Evolutionary conservation across 1,140 invertebrate genomes (phyloP).

Genomic region (Drosophila arawakana): DNA sequence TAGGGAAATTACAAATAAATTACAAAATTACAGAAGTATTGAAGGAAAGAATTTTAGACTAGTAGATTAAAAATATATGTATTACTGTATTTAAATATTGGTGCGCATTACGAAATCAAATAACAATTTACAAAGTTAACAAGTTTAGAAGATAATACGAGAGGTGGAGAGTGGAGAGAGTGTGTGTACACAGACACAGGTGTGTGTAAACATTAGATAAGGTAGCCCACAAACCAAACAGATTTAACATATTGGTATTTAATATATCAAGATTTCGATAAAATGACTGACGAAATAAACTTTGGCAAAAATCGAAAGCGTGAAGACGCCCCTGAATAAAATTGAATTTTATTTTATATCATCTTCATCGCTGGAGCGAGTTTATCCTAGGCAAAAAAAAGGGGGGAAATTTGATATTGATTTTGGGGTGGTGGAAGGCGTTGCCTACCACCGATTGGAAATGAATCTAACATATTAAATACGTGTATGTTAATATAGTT

Average conservation of each 20-base stretch:
- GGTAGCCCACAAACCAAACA: slow-evolving; percentile 78
- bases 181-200: slow-evolving; percentile 12
- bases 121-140: slow-evolving; percentile 20
- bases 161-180: slow-evolving; percentile 13
- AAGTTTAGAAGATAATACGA: slow-evolving; percentile 37
- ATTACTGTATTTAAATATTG: slow-evolving; percentile 20
- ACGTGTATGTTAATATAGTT: slow-evolving; percentile 82
- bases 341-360: slow-evolving; percentile 20
- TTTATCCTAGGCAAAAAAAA: slow-evolving; percentile 67
- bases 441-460: slow-evolving; percentile 5
- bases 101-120: slow-evolving; percentile 61
- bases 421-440: slow-evolving; percentile 1
- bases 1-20: slow-evolving; percentile 53
- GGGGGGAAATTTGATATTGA: slow-evolving; percentile 24
- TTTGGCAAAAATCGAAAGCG: slow-evolving; percentile 27
- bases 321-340: slow-evolving; percentile 21
- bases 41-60: slow-evolving; percentile 41
- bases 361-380: slow-evolving; percentile 54
- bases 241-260: slow-evolving; percentile 83
- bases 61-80: slow-evolving; percentile 25
- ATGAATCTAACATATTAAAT: slow-evolving; percentile 81
- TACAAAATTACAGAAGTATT: slow-evolving; percentile 31
- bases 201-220: slow-evolving; percentile 48
- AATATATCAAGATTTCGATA: slow-evolving; percentile 74
- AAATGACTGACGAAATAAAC: slow-evolving; percentile 22